Percentiles rank a stretch among this genome's conserved stretches.
These are phyloP conservation scores for Eudyptes chrysolophus DNA, from an alignment of 2,113 vertebrate species.

Conservation along the genomic window DNA sequence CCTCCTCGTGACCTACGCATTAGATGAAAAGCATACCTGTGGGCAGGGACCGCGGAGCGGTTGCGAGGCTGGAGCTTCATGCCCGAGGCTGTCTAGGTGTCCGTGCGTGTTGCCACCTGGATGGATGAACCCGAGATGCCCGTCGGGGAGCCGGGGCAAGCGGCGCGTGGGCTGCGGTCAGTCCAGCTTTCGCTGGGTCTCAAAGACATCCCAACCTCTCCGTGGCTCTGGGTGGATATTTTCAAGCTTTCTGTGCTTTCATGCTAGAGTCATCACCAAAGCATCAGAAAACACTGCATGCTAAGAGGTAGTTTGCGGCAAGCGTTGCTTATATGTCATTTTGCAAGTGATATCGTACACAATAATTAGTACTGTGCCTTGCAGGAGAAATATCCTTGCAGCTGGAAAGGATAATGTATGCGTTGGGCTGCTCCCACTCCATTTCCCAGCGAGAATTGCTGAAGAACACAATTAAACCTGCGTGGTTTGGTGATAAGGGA, in stretches of 20 bases:
- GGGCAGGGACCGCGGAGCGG: background rate
- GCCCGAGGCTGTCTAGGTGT: background rate
- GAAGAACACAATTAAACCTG: background rate
- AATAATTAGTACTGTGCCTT: background rate
- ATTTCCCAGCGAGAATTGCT: background rate
- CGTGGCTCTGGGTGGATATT: background rate
- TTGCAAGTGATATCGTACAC: background rate
- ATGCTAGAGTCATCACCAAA: background rate
- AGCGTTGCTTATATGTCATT: background rate
- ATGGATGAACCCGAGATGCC: background rate
- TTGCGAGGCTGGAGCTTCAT: background rate
- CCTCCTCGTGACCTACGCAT: background rate
- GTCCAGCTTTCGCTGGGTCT: background rate
- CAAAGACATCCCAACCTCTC: background rate
- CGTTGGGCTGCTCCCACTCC: background rate
- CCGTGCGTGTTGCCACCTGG: background rate
- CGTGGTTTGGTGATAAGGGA: background rate
- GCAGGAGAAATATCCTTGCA: background rate
- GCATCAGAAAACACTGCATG: background rate
- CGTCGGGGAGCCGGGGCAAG: accelerated
- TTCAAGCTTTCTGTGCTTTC: background rate
- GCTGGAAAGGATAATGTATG: background rate
- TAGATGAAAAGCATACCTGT: background rate
- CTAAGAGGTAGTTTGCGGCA: background rate
- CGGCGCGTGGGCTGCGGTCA: background rate